These are phyloP conservation scores for Plotosus lineatus DNA, from an alignment of 2,113 vertebrate genomes.

Conservation along the genomic window DNA sequence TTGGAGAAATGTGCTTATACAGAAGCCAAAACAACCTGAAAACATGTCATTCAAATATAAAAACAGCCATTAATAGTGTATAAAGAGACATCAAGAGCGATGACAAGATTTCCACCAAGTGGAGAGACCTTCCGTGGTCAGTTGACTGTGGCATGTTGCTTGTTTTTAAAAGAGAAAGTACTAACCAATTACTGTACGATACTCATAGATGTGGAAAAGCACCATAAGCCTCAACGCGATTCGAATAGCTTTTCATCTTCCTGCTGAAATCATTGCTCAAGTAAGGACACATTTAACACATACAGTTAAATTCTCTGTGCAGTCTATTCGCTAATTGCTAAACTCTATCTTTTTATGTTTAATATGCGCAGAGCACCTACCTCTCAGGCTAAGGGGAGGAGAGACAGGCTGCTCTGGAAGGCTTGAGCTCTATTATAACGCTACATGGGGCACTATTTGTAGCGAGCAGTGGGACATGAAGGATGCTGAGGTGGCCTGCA, in stretches of 20 bases:
- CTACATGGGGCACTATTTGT: not conserved
- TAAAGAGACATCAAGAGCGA: no score
- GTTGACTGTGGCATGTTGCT: not conserved
- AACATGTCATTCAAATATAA: no score
- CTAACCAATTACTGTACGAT: not conserved
- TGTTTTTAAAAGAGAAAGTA: not conserved
- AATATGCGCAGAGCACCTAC: not conserved
- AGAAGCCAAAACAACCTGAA: not conserved
- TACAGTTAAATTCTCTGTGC: not conserved
- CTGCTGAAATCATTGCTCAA: conserved; percentile 8
- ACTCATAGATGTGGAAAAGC: not conserved
- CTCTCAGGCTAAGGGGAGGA: conserved; percentile 17
- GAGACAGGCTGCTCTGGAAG: conserved; percentile 13
- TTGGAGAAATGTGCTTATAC: not conserved
- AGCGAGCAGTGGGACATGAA: conserved; percentile 18
- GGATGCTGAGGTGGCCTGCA: conserved; percentile 28
- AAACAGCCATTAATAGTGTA: no score
- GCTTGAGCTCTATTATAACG: conserved; percentile 22
- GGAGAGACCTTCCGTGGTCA: not conserved
- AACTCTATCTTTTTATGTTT: no score
- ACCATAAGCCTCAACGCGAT: not conserved
- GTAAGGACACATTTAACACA: not conserved
- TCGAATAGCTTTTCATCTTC: not conserved
- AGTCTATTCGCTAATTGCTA: no score
- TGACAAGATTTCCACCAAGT: no score